phyloP scores from a whole-genome alignment of 2,113 vertebrate species.

The Corythaixoides concolor region DNA sequence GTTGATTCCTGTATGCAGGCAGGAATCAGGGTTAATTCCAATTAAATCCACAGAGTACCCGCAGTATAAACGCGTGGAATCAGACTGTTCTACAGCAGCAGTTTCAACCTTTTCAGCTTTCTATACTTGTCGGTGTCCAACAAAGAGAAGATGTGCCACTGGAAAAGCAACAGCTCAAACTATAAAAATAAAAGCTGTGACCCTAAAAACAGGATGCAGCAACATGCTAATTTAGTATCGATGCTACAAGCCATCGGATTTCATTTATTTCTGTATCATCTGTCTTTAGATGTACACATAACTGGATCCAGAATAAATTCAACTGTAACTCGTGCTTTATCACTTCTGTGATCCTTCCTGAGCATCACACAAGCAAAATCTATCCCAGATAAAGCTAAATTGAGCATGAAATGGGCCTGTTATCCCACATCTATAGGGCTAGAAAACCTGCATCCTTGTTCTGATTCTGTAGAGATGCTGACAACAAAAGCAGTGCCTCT shows the following conservation, averaged over 20 bases:
- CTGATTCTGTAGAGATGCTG: not conserved
- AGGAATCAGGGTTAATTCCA: conserved; percentile 31
- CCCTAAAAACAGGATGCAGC: not conserved
- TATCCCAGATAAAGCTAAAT: not conserved
- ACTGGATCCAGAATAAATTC: not conserved
- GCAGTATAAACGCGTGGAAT: not conserved
- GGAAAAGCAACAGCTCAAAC: not conserved
- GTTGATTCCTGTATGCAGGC: not conserved
- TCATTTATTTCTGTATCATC: not conserved
- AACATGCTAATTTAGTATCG: not conserved
- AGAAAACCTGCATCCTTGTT: not conserved
- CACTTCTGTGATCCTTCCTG: not conserved
- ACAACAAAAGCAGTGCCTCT: not conserved
- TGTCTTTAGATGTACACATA: not conserved
- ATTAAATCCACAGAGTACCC: not conserved
- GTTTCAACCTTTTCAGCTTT: not conserved
- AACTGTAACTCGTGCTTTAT: not conserved
- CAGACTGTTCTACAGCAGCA: not conserved
- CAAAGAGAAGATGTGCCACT: not conserved
- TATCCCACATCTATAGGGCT: not conserved
- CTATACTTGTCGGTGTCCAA: not conserved
- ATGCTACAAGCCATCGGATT: not conserved
- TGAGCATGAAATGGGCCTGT: not conserved
- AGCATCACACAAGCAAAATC: not conserved
- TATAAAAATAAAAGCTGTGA: not conserved